phyloP scores from a whole-genome alignment of 2,797 vertebrate species.

The Orientallactaga sibirica region DNA sequence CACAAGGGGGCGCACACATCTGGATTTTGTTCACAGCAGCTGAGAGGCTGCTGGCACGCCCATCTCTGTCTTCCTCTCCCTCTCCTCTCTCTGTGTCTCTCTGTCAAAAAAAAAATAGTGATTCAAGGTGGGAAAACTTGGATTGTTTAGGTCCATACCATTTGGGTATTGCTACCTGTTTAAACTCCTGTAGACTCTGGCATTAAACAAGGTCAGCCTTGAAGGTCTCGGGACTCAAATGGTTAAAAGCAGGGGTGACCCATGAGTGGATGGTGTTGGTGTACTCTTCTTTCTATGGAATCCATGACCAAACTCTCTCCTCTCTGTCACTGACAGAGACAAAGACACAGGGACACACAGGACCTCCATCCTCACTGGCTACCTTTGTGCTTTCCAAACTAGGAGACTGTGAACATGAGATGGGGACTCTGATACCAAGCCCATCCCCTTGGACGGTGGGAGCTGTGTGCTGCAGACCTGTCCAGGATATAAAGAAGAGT shows the following conservation, averaged over 20 bases:
- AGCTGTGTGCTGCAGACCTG: background rate
- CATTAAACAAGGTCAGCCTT: background rate
- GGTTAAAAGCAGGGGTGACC: background rate
- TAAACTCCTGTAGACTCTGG: background rate
- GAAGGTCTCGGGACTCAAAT: background rate
- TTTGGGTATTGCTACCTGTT: background rate
- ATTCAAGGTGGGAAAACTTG: constrained; percentile 1
- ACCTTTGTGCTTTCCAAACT: background rate
- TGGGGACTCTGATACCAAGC: background rate
- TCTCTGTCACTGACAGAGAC: background rate
- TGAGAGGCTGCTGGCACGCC: too few species aligned
- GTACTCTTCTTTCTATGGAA: background rate
- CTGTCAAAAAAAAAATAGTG: background rate
- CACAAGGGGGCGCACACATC: too few species aligned
- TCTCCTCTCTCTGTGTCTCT: too few species aligned
- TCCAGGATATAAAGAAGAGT: background rate
- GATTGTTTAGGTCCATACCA: background rate
- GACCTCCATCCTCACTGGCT: background rate
- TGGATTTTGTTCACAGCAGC: too few species aligned
- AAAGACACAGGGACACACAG: background rate
- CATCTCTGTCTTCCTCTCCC: too few species aligned
- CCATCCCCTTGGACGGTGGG: background rate
- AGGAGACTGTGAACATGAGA: background rate
- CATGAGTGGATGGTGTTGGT: background rate
- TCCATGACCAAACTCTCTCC: background rate